Percentiles rank a stretch among this genome's conserved stretches.
Evolutionary conservation across 2,797 vertebrate species (phyloP).

Genomic region (Acridotheres tristis): DNA sequence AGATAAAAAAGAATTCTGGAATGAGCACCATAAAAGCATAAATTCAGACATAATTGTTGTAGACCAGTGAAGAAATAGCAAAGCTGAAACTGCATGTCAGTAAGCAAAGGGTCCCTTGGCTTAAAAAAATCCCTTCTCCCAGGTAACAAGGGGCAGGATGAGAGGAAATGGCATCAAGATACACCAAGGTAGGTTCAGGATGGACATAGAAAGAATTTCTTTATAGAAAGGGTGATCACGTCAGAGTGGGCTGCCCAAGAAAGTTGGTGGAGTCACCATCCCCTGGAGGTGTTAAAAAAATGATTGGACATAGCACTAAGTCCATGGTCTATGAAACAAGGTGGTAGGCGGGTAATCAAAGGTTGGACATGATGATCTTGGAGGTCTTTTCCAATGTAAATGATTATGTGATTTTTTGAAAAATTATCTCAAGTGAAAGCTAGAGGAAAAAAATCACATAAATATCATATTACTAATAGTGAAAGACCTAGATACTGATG

Average conservation of each 20-base stretch:
- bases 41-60: background rate
- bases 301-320: background rate
- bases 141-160: background rate
- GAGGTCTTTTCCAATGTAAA: background rate
- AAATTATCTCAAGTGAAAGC: background rate
- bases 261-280: background rate
- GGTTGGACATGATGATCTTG: background rate
- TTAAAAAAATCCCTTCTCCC: background rate
- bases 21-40: accelerated
- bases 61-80: background rate
- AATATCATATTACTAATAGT: background rate
- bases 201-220: background rate
- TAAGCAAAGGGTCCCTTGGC: background rate
- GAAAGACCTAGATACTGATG: background rate
- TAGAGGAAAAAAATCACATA: background rate
- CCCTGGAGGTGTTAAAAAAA: background rate
- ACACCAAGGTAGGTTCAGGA: background rate
- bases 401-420: background rate
- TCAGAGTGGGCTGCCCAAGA: background rate
- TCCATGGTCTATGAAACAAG: background rate
- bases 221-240: background rate
- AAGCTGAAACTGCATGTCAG: background rate
- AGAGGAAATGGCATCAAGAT: background rate
- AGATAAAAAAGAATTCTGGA: background rate
- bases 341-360: background rate